Conservation (phyloP, 2,888 invertebrate species). For the Perizoma affinitatum region DNA sequence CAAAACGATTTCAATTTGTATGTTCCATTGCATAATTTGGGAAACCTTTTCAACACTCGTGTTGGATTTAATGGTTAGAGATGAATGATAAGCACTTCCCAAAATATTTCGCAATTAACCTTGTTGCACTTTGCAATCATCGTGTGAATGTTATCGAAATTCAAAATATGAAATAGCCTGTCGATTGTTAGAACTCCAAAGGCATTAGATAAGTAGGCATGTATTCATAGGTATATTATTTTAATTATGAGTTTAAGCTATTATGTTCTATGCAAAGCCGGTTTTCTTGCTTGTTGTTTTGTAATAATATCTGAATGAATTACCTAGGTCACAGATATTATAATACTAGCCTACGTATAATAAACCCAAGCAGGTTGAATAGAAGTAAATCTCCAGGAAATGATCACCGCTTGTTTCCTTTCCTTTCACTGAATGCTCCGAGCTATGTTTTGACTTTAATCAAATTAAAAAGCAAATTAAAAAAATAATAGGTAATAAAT, state of each 20-base stretch:
- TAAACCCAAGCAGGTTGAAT: constrained; percentile 45
- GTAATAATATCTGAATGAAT: no score
- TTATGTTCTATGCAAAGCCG: no score
- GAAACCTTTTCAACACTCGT: constrained; percentile 66
- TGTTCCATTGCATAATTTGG: constrained; percentile 69
- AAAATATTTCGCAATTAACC: constrained; percentile 62
- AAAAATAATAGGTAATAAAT: no score
- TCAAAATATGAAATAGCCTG: no score
- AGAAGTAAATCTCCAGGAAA: constrained; percentile 64
- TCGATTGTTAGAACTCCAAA: no score
- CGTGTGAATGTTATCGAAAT: background rate
- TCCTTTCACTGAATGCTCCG: constrained; percentile 63
- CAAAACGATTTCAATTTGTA: constrained; percentile 74
- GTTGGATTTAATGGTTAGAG: constrained; percentile 56
- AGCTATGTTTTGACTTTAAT: no score
- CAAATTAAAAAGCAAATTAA: no score
- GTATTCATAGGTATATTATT: no score
- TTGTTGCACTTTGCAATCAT: constrained; percentile 57
- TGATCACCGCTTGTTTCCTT: constrained; percentile 62
- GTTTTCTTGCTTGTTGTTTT: no score
- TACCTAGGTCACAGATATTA: no score
- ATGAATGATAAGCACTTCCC: constrained; percentile 63
- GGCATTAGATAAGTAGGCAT: no score
- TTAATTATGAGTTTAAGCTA: no score
- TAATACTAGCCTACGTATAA: constrained; percentile 14